Conservation (phyloP, 2,797 vertebrate genomes). For the Esox masquinongy region DNA sequence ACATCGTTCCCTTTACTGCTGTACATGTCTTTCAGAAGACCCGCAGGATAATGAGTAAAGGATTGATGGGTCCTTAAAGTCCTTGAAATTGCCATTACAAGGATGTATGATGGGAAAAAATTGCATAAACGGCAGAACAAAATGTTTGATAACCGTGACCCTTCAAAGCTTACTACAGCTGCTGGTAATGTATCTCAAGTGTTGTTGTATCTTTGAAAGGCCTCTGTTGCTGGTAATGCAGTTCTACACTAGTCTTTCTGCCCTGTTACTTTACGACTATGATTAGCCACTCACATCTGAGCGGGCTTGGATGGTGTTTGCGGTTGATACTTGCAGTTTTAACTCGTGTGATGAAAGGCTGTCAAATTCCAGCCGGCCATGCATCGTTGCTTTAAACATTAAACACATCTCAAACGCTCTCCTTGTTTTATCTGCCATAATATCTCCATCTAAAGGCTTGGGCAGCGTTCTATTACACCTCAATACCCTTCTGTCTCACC, state of each 20-base stretch:
- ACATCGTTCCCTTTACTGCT: not conserved
- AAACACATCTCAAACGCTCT: constrained; percentile 21
- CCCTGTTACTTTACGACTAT: not conserved
- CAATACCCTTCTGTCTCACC: constrained; percentile 29
- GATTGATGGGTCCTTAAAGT: not conserved
- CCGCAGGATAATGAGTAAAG: constrained; percentile 2
- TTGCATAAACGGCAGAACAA: not conserved
- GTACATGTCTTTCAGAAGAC: not conserved
- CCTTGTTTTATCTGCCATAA: constrained; percentile 14
- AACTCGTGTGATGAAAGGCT: constrained; percentile 23
- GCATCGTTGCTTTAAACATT: constrained; percentile 19
- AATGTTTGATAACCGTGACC: not conserved
- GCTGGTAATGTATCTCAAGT: not conserved
- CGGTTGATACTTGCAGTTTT: constrained; percentile 8
- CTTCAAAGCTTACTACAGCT: not conserved
- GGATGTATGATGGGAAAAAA: not conserved
- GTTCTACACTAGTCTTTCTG: not conserved
- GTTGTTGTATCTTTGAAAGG: not conserved
- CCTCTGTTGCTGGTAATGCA: not conserved
- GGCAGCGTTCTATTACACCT: constrained; percentile 36
- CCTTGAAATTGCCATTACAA: not conserved
- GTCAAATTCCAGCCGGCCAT: constrained; percentile 17
- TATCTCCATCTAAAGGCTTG: constrained; percentile 17
- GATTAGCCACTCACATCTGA: constrained; percentile 1
- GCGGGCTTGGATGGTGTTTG: not conserved